Evolutionary conservation across 1,140 invertebrate genomes (phyloP), one percentile per base, ranked within the genome.

Genomic region (Drosophila sulfurigaster): DNA sequence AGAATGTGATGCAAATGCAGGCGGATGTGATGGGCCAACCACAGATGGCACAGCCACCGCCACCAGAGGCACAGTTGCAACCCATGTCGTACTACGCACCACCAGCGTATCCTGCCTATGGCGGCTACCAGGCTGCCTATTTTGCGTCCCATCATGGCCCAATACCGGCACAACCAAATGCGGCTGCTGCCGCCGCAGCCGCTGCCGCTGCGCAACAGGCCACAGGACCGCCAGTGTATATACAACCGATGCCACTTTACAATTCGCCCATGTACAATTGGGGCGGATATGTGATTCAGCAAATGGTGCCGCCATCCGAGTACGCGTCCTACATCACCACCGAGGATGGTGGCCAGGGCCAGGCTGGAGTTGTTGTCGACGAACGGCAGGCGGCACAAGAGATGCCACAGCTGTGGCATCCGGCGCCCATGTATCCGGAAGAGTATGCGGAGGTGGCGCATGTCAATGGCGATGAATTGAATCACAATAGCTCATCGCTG

Each of bases 401-500:
- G 13, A 68, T 83, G 20, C 73, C 74, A 11, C 76, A 78, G 4
- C 56, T 92, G 2, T 92, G 91, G 91, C 88, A 92, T 56, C 25
- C 77, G 15, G 67, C 65, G 4, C 79, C 74, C 8, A 89, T 91
- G 65, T 92, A 90, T 64, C 46, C 81, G 10, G 91, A 92, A 5
- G 91, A 91, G 1, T 92, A 89, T 56, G 73, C 80, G 57, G 80
- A 91, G 35, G 56, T 62, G 46, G 59, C 57, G 2, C 68, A 72
- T 41, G 72, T 49, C 13, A 73, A 79, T 70, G 77, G 62, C 20
- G 91, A 92, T 57, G 91, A 92, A 60, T 70, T 91, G 1, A 92
- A 92, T 64, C 91, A 92, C 20, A 92, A 92, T 58, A 75, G 71
- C 45, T 65, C 88, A 1, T 87, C 91, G 38, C 58, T 91, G 65